Percentiles rank a stretch among this genome's conserved stretches.
These are phyloP conservation scores for Biston stratarius DNA, from an alignment of 2,888 invertebrate genomes.

Conservation along the genomic window DNA sequence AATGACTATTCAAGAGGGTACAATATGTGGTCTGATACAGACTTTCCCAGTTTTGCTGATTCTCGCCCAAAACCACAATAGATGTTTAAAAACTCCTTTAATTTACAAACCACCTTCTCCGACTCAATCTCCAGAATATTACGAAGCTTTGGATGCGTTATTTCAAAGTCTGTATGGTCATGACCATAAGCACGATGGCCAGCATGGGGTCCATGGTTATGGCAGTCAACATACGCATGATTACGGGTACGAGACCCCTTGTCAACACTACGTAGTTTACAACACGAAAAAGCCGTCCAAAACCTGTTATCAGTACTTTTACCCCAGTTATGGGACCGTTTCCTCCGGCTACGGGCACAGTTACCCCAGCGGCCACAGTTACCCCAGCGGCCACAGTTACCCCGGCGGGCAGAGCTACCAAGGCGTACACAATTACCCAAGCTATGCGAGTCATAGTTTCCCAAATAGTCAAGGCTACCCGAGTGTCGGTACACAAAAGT, in stretches of 20 bases:
- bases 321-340: slow-evolving; percentile 28
- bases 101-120: slow-evolving; percentile 75
- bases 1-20: slow-evolving; percentile 72
- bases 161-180: slow-evolving; percentile 66
- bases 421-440: slow-evolving; percentile 42
- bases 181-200: slow-evolving; percentile 44
- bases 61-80: slow-evolving; percentile 72
- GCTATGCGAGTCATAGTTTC: slow-evolving; percentile 1
- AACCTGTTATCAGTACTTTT: slow-evolving; percentile 51
- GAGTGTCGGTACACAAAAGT: slow-evolving; percentile 25
- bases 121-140: slow-evolving; percentile 76
- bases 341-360: slow-evolving; percentile 20
- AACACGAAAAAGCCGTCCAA: slow-evolving; percentile 33
- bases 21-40: slow-evolving; percentile 74
- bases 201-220: slow-evolving; percentile 29
- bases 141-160: slow-evolving; percentile 73
- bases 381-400: slow-evolving; percentile 35
- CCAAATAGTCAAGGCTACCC: slow-evolving; percentile 1
- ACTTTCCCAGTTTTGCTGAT: slow-evolving; percentile 76
- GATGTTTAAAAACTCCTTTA: slow-evolving; percentile 72
- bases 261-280: slow-evolving; percentile 20
- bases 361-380: slow-evolving; percentile 21
- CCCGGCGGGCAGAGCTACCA: slow-evolving; percentile 17
- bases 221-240: slow-evolving; percentile 39
- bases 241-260: slow-evolving; percentile 22